Evolutionary conservation across 2,797 vertebrate species (phyloP).

Genomic region (Aeoliscus strigatus): DNA sequence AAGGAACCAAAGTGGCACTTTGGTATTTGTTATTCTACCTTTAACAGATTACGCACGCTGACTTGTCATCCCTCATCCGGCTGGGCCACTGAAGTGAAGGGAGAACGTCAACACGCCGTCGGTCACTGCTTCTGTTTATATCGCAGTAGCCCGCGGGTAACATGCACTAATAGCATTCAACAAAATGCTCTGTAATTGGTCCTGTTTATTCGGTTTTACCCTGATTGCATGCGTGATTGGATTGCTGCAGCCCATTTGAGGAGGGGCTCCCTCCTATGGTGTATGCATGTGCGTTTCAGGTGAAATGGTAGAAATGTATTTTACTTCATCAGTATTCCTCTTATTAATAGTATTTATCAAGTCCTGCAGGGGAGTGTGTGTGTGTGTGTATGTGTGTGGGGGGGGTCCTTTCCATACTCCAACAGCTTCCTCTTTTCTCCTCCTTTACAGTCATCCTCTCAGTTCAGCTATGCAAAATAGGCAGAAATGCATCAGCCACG

Average conservation of each 20-base stretch:
- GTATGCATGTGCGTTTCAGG: conserved; percentile 17
- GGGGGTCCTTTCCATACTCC: too few species aligned
- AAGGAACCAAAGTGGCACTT: conserved; percentile 74
- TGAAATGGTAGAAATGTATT: too few species aligned
- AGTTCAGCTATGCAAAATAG: conserved; percentile 32
- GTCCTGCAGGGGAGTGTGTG: too few species aligned
- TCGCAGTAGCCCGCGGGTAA: conserved; percentile 63
- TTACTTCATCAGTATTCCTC: too few species aligned
- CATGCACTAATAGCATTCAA: conserved; percentile 67
- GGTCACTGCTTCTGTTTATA: conserved; percentile 72
- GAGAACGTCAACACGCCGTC: conserved; percentile 59
- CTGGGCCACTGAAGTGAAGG: conserved; percentile 61
- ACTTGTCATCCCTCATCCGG: conserved; percentile 68
- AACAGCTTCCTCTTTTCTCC: conserved; percentile 45
- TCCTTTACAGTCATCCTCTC: conserved; percentile 12
- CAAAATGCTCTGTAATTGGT: conserved; percentile 75
- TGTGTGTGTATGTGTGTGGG: too few species aligned
- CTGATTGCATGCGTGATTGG: conserved; percentile 67
- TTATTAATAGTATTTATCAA: too few species aligned
- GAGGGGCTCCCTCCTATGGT: conserved; percentile 42
- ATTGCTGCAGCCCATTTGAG: conserved; percentile 53
- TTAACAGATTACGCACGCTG: conserved; percentile 72
- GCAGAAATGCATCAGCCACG: conserved; percentile 43
- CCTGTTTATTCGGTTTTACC: conserved; percentile 70
- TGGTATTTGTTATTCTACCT: conserved; percentile 81